Evolutionary conservation across 1,140 invertebrate genomes (phyloP), one percentile per base, ranked within the genome.

Genomic region (Saccostrea cuccullata): DNA sequence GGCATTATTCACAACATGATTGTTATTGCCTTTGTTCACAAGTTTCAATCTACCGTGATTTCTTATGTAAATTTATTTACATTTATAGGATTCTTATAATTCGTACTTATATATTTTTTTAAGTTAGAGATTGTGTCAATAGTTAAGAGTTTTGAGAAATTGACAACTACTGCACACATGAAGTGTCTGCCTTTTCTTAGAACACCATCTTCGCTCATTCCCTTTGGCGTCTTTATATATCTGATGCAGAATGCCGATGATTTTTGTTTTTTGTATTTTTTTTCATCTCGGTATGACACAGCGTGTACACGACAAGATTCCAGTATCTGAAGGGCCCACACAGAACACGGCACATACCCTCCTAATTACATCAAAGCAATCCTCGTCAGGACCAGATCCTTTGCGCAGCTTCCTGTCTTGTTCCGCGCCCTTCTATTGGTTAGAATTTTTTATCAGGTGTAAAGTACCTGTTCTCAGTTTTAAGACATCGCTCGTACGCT

Each of bases 221-320:
- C 70, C 70, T 77, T 26, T 77, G 70, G 70, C 70, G 70, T 77
- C 70, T 77, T 77, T 77, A 77, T 77, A 77, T 77, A 77, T 77
- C 26, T 77, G 70, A 77, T 77, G 70, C 70, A 77, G 26, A 26
- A 77, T 77, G 26, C 70, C 70, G 70, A 77, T 36, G 30, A 30
- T 77, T 77, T 77, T 77, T 67, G 60, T 67, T 20, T 67, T 67
- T 67, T 30, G 70, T 77, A 77, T 77, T 77, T 77, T 36, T 58
- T 77, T 77, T 77, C 70, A 77, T 77, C 70, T 77, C 70, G 13
- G 70, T 77, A 15, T 77, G 70, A 77, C 70, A 30, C 70, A 77
- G 70, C 70, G 70, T 30, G 26, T 36, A 30, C 70, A 77, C 70
- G 70, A 77, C 70, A 77, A 77, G 70, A 15, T 77, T 77, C 26